Evolutionary conservation across 2,888 invertebrate genomes (phyloP), one percentile per base, ranked within the genome.

Genomic region (Cepaea hortensis): DNA sequence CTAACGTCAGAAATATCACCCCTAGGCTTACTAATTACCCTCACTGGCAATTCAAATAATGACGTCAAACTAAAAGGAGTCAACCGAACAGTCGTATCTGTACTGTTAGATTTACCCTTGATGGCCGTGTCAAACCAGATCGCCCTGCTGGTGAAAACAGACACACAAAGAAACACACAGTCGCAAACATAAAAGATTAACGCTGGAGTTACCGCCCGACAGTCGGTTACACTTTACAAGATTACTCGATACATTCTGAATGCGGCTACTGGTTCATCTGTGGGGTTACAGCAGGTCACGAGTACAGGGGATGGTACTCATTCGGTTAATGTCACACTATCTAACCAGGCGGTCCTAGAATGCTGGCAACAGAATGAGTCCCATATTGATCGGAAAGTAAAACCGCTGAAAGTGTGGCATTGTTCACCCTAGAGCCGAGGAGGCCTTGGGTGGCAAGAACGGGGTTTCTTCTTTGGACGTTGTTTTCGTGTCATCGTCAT

Each of bases 291-390:
- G 48, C 18, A 18, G 23, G 20, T 15, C 20, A 48, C 48, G 48
- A 75, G 48, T 48, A 75, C 18, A 75, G 48, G 55, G 15, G 48
- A 75, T 48, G 48, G 75, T 75, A 75, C 75, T 75, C 75, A 48
- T 75, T 75, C 75, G 75, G 7, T 75, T 75, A 75, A 75, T 75
- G 75, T 48, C 75, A 75, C 75, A 48, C 55, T 55, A 15, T 75
- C 75, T 20, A 75, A 48, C 75, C 75, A 18, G 75, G 13, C 23
- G 50, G 75, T 75, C 75, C 75, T 48, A 3, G 18, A 48, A 75
- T 75, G 75, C 75, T 75, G 50, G 75, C 75, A 48, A 20, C 75
- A 50, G 75, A 48, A 73, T 18, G 75, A 48, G 75, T 75, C 50
- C 72, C 75, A 48, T 75, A 75, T 75, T 75, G 75, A 75, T 75